Percentiles rank a stretch among this genome's conserved stretches.
Conservation (phyloP, 2,113 vertebrate species). For the Alces alces region DNA sequence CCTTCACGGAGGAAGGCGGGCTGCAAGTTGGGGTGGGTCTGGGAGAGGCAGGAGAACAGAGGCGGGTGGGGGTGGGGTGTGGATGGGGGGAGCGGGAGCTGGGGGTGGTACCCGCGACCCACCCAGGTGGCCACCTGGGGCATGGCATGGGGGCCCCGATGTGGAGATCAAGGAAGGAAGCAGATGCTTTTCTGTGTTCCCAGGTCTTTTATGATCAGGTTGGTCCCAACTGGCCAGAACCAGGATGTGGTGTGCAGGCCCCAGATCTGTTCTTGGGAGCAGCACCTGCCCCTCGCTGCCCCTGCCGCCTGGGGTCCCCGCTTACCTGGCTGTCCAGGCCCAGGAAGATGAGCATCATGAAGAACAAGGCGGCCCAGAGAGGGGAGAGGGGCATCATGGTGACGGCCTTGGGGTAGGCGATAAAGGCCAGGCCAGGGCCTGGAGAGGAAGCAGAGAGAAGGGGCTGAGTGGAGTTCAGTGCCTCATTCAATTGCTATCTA, state of each 20-base stretch:
- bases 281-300: not conserved
- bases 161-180: not conserved
- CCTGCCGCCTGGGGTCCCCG: fast-evolving
- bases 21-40: not conserved
- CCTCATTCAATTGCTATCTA: not conserved
- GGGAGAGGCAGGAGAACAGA: not conserved
- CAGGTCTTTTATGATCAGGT: fast-evolving
- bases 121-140: not conserved
- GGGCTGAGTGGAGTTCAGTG: not conserved
- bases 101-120: not conserved
- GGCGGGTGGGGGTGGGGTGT: fast-evolving
- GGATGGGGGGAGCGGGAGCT: not conserved
- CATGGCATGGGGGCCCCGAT: fast-evolving
- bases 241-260: too few species aligned
- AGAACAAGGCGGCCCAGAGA: conserved; percentile 96
- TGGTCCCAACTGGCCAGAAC: not conserved
- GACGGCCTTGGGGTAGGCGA: conserved; percentile 98
- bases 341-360: conserved; percentile 99
- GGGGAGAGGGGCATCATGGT: conserved; percentile 99
- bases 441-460: conserved; percentile 25
- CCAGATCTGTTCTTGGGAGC: not conserved
- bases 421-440: conserved; percentile 98
- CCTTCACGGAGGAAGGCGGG: not conserved
- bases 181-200: not conserved
- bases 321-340: conserved; percentile 97